These are phyloP conservation scores for Chaenodraco wilsoni DNA, from an alignment of 2,797 vertebrate genomes.

Conservation along the genomic window DNA sequence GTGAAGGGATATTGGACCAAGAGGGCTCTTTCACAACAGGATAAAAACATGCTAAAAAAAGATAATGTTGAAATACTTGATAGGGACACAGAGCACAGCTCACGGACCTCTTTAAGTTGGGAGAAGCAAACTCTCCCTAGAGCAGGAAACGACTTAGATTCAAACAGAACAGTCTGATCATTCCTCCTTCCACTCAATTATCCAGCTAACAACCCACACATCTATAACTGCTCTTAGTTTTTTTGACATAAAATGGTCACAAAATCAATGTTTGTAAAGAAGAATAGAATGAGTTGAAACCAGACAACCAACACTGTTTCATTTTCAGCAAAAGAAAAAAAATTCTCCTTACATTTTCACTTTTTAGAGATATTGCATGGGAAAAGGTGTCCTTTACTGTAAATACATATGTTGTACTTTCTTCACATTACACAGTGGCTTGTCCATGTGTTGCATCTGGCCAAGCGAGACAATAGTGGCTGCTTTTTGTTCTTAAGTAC, in stretches of 20 bases:
- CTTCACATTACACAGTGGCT: conserved; percentile 1
- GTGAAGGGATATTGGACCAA: not conserved
- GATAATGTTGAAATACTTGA: not conserved
- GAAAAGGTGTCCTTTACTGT: not conserved
- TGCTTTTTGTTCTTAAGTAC: not conserved
- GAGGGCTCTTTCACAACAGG: not conserved
- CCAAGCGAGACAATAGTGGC: not conserved
- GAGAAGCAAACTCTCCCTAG: not conserved
- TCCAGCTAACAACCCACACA: not conserved
- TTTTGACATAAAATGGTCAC: conserved; percentile 4
- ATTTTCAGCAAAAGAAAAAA: conserved; percentile 23
- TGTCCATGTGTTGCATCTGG: conserved; percentile 21
- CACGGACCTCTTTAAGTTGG: not conserved
- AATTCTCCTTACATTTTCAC: conserved; percentile 17
- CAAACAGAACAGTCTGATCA: not conserved
- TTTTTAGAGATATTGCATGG: conserved; percentile 14
- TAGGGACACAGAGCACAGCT: not conserved
- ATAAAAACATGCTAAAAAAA: not conserved
- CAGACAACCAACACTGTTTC: not conserved
- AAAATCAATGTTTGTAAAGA: conserved; percentile 15
- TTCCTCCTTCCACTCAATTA: not conserved
- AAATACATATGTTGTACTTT: not conserved
- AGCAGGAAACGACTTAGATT: not conserved
- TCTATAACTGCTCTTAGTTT: not conserved
- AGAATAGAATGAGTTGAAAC: not conserved